Conservation (phyloP, 2,888 invertebrate species). For the Pecten maximus region DNA sequence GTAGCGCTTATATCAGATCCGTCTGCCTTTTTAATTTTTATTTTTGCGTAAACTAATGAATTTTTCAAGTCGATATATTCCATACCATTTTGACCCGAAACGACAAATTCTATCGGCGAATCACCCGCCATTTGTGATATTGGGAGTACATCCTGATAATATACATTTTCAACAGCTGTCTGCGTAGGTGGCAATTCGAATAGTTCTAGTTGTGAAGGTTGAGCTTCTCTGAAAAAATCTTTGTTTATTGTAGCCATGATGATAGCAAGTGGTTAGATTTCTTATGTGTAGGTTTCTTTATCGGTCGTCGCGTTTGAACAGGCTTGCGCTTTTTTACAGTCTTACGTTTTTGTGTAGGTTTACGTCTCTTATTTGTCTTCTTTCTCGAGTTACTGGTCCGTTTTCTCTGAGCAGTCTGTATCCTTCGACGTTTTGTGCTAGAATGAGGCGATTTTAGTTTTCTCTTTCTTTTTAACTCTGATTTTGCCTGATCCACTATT, state of each 20-base stretch:
- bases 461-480: constrained; percentile 36
- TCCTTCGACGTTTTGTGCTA: background rate
- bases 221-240: constrained; percentile 46
- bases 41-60: constrained; percentile 42
- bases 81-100: constrained; percentile 54
- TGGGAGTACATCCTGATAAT: constrained; percentile 54
- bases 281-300: background rate
- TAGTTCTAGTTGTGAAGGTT: constrained; percentile 46
- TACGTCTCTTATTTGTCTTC: background rate
- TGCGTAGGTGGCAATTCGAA: constrained; percentile 55
- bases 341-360: background rate
- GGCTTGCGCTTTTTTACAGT: background rate
- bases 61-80: constrained; percentile 55
- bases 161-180: constrained; percentile 52
- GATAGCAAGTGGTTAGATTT: background rate
- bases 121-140: constrained; percentile 49
- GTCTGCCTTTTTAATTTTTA: constrained; percentile 49
- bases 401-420: background rate
- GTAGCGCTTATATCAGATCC: constrained; percentile 40
- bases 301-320: no score
- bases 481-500: constrained; percentile 37
- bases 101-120: constrained; percentile 53
- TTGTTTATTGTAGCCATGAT: constrained; percentile 57
- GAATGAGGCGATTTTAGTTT: background rate
- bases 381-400: background rate